phyloP scores from a whole-genome alignment of 2,888 invertebrate species.

The Ptychoptera albimana region DNA sequence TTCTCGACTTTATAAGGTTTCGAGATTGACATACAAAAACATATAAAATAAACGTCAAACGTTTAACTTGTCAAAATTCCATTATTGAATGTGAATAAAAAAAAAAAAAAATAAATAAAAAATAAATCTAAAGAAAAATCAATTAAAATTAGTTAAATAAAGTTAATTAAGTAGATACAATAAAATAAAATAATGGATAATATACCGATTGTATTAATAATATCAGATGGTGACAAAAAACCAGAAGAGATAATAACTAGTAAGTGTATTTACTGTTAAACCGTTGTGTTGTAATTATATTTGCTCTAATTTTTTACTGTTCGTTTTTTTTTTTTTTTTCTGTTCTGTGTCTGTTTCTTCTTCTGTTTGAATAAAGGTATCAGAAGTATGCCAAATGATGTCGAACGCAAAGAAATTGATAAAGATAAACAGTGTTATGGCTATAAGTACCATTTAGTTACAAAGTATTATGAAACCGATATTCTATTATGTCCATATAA shows the following conservation, averaged over 20 bases:
- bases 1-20: too few relatives aligned
- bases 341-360: neutral
- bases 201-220: constrained; percentile 3
- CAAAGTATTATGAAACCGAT: constrained; percentile 17
- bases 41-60: too few relatives aligned
- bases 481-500: constrained; percentile 14
- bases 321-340: too few relatives aligned
- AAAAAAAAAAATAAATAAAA: constrained; percentile 3
- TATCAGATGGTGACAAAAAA: constrained; percentile 2
- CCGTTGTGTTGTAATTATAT: too few relatives aligned
- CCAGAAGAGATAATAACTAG: constrained; percentile 4
- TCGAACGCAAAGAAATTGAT: constrained; percentile 1
- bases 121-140: neutral
- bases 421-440: constrained; percentile 6
- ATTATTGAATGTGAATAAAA: neutral
- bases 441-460: constrained; percentile 14
- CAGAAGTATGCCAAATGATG: constrained; percentile 2
- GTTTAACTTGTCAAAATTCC: too few relatives aligned
- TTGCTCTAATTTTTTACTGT: too few relatives aligned
- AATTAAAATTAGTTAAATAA: neutral
- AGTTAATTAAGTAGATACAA: neutral
- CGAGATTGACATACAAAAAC: too few relatives aligned
- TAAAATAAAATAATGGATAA: neutral
- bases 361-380: neutral
- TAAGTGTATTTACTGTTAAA: neutral